Evolutionary conservation across 2,113 vertebrate species (phyloP).

Genomic region (Cheirogaleus medius): DNA sequence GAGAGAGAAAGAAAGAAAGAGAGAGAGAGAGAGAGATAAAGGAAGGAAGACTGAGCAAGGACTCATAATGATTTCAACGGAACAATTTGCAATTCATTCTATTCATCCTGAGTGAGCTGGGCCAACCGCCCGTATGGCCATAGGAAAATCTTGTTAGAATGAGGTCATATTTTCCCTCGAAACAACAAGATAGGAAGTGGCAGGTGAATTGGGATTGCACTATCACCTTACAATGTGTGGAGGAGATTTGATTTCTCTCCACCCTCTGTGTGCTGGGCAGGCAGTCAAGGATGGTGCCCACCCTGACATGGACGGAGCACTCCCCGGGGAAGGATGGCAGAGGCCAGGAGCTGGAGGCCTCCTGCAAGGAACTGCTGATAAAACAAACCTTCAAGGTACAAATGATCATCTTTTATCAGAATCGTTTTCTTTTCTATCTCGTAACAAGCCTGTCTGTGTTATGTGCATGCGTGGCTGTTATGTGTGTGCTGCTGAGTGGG

Average conservation of each 20-base stretch:
- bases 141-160: not conserved
- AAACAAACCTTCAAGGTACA: not conserved
- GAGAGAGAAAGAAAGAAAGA: not conserved
- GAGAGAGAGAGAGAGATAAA: too few relatives aligned
- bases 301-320: not conserved
- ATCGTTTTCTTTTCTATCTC: not conserved
- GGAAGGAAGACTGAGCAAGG: not conserved
- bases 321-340: not conserved
- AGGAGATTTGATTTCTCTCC: not conserved
- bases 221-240: not conserved
- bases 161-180: not conserved
- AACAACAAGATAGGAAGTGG: not conserved
- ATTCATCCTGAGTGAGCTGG: too few relatives aligned
- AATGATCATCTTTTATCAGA: not conserved
- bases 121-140: fast-evolving
- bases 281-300: not conserved
- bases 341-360: not conserved
- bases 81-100: not conserved
- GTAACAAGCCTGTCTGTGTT: not conserved
- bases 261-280: not conserved
- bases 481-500: not conserved
- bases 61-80: not conserved
- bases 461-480: not conserved
- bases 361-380: not conserved
- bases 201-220: not conserved